Evolutionary conservation across 2,797 vertebrate species (phyloP).

Genomic region (Eleutherodactylus coqui): DNA sequence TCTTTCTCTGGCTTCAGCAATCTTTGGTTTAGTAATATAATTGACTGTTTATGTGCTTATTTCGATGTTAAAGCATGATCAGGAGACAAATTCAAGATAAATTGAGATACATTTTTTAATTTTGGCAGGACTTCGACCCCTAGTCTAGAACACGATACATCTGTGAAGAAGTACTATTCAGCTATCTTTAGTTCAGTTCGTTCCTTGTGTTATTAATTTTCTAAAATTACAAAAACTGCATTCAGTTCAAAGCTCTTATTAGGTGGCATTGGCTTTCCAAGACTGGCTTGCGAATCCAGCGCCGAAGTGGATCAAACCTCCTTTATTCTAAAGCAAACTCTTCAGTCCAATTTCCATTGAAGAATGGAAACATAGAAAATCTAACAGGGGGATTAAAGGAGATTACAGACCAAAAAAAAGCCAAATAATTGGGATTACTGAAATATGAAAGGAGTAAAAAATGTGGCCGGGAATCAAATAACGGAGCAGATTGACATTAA

Average conservation of each 20-base stretch:
- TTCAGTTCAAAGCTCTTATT: neutral
- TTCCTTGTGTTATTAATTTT: neutral
- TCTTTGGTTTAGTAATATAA: neutral
- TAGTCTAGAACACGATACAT: neutral
- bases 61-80: neutral
- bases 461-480: constrained; percentile 17
- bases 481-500: constrained; percentile 34
- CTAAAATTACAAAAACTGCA: constrained; percentile 11
- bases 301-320: neutral
- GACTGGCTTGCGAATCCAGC: neutral
- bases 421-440: constrained; percentile 48
- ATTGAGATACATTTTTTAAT: neutral
- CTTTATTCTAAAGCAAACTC: neutral
- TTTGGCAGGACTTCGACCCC: neutral
- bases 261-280: constrained; percentile 11
- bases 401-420: constrained; percentile 32
- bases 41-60: neutral
- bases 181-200: neutral
- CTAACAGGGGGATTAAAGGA: constrained; percentile 31
- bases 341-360: constrained; percentile 38
- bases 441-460: constrained; percentile 34
- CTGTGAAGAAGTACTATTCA: neutral
- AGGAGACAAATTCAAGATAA: neutral
- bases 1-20: neutral
- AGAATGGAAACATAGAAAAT: constrained; percentile 34